phyloP scores from a whole-genome alignment of 2,113 vertebrate species.

The Eudyptes chrysolophus region DNA sequence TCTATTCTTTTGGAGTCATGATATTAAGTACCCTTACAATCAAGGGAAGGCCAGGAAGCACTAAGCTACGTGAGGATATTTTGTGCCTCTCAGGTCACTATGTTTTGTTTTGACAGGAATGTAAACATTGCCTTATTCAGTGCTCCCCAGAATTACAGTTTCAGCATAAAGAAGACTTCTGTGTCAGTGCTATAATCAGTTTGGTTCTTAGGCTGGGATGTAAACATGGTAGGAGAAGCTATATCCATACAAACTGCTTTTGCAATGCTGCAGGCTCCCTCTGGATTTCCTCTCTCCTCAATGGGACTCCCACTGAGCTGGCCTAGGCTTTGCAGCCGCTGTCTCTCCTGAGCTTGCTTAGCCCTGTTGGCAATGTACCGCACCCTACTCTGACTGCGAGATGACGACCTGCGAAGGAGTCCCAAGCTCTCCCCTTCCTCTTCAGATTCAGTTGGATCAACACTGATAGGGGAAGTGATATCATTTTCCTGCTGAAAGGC shows the following conservation, averaged over 20 bases:
- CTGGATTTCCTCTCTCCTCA: slow-evolving; percentile 89
- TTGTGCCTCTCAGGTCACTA: not conserved
- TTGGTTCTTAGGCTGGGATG: slow-evolving; percentile 60
- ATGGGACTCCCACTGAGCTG: slow-evolving; percentile 71
- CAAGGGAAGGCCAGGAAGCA: not conserved
- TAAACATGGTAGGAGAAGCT: slow-evolving; percentile 70
- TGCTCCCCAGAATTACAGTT: slow-evolving; percentile 66
- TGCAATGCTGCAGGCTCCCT: slow-evolving; percentile 86
- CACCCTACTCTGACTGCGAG: slow-evolving; percentile 90
- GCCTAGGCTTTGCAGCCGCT: slow-evolving; percentile 78
- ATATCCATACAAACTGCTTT: slow-evolving; percentile 75
- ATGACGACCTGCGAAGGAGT: slow-evolving; percentile 84
- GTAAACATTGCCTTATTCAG: slow-evolving; percentile 8
- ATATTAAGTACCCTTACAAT: not conserved
- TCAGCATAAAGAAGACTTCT: slow-evolving; percentile 82
- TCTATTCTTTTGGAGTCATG: not conserved
- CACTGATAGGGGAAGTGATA: slow-evolving; percentile 71
- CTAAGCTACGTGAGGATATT: fast-evolving
- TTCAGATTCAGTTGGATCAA: slow-evolving; percentile 8
- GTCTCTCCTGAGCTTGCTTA: slow-evolving; percentile 88
- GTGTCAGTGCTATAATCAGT: slow-evolving; percentile 46
- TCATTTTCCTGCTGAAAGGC: slow-evolving; percentile 85
- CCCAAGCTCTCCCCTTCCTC: slow-evolving; percentile 45
- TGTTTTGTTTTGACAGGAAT: not conserved
- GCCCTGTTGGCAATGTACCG: slow-evolving; percentile 91